phyloP scores from a whole-genome alignment of 2,797 vertebrate species.

The Sylvilagus floridanus region DNA sequence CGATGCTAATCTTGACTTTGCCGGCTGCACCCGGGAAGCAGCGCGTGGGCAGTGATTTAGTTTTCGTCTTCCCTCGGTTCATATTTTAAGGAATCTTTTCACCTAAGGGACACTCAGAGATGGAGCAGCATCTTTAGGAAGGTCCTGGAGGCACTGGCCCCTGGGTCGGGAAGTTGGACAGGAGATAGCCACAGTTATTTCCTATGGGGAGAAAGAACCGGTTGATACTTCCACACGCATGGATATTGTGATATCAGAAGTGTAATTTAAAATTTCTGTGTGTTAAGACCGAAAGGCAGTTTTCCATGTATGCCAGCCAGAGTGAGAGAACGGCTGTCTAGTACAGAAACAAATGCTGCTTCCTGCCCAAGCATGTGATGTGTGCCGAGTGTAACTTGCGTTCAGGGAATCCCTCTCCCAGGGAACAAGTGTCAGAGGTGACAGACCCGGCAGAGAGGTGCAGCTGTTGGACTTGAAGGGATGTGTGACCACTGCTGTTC shows the following conservation, averaged over 20 bases:
- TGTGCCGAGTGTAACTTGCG: not conserved
- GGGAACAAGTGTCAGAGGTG: not conserved
- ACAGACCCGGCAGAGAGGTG: not conserved
- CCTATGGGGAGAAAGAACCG: not conserved
- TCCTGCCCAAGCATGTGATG: not conserved
- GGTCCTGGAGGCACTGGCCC: slow-evolving; percentile 7
- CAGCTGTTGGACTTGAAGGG: not conserved
- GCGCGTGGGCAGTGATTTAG: not conserved
- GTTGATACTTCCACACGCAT: not conserved
- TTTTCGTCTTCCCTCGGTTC: not conserved
- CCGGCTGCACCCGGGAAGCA: not conserved
- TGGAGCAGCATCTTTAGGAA: not conserved
- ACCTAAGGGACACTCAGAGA: not conserved
- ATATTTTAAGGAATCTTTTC: not conserved
- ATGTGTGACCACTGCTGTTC: not conserved
- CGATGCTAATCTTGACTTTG: slow-evolving; percentile 9
- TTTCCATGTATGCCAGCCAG: slow-evolving; percentile 1
- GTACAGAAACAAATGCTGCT: not conserved
- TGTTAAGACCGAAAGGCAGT: slow-evolving; percentile 1
- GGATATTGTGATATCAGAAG: not conserved
- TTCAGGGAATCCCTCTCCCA: not conserved
- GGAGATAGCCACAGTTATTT: not conserved
- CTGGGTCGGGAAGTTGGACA: not conserved
- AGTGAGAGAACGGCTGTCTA: not conserved
- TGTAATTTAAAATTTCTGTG: not conserved